Base-by-base conservation (phyloP, 2,113 vertebrate species). In the Microcebus jonahi region DNA sequence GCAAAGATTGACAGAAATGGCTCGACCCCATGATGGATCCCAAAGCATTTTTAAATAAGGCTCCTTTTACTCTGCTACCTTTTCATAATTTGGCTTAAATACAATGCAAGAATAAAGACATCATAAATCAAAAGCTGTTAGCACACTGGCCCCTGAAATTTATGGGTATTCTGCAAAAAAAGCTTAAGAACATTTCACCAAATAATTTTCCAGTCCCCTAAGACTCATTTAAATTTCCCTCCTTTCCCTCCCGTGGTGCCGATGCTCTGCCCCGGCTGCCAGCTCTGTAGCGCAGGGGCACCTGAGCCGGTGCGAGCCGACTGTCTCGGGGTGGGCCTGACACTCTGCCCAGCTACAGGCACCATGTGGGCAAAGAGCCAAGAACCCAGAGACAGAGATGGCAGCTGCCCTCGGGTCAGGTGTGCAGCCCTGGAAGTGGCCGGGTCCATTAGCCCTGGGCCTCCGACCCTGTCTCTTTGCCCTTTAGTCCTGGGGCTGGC, bases 31-130 rank as follows among this genome's bases (percentile, higher is more conserved):
- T 85, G 53, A 96, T 39, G 67, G 65, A 71, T 70, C 82, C 55
- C 61, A 39, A 84, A 65, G 63, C 91, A 67, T 86, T 94, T 96
- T 94, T 97, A 18, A 61, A 91, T 42, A 97, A 97, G 48, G 20
- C 15, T 90, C 14, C 34, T 95, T 94, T 93, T 36, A 75, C 36
- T 79, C 55, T 36, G 42, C 36, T 88, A 36, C 75, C 42, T 90
- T 97, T 95, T 59, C 61, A 71, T 59, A 65, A 76, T 82, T 94
- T 96, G 92, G 45, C 88, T 97, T 97, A 96, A 96, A 92, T 79
- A 92, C 61, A 71, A 55, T 65, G 45, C 1, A 71, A 92, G 55
- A 88, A 97, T 92, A 96, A 95, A 88, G 71, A 45, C 48, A 63
- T 82, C 45, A 81, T 92, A 95, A 92, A 88, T 90, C 31, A 92